These are phyloP conservation scores for Anguilla rostrata DNA, from an alignment of 2,113 vertebrate genomes.

Conservation along the genomic window DNA sequence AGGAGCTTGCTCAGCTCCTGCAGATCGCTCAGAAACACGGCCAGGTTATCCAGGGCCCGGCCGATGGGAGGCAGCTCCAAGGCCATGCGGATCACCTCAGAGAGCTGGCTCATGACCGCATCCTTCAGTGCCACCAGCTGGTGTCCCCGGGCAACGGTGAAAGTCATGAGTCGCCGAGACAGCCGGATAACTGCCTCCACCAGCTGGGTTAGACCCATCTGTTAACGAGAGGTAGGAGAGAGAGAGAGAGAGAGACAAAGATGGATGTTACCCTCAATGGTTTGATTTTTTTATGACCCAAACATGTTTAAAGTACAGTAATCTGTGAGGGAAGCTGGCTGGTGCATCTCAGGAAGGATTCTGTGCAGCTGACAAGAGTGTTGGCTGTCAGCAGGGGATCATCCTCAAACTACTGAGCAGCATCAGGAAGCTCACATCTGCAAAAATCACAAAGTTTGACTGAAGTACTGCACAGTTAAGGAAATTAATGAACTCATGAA, in stretches of 20 bases:
- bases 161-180: constrained; percentile 47
- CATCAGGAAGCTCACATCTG: not conserved
- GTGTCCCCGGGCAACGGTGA: constrained; percentile 49
- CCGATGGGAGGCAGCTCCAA: constrained; percentile 41
- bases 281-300: not conserved
- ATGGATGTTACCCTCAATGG: not conserved
- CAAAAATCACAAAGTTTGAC: not conserved
- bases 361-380: not conserved
- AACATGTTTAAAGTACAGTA: not conserved
- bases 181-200: constrained; percentile 42
- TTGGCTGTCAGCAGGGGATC: not conserved
- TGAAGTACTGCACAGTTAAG: not conserved
- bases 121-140: constrained; percentile 43
- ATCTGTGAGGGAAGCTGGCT: not conserved
- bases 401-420: not conserved
- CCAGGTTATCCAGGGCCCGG: constrained; percentile 33
- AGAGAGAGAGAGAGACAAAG: not conserved
- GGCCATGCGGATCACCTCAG: constrained; percentile 31
- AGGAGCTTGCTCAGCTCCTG: constrained; percentile 58
- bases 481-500: not conserved
- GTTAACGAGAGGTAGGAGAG: not conserved
- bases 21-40: constrained; percentile 46
- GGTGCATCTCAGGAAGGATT: not conserved
- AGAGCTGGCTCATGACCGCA: constrained; percentile 27
- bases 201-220: constrained; percentile 54